Evolutionary conservation across 1,140 invertebrate genomes (phyloP).

Genomic region (Apis dorsata): DNA sequence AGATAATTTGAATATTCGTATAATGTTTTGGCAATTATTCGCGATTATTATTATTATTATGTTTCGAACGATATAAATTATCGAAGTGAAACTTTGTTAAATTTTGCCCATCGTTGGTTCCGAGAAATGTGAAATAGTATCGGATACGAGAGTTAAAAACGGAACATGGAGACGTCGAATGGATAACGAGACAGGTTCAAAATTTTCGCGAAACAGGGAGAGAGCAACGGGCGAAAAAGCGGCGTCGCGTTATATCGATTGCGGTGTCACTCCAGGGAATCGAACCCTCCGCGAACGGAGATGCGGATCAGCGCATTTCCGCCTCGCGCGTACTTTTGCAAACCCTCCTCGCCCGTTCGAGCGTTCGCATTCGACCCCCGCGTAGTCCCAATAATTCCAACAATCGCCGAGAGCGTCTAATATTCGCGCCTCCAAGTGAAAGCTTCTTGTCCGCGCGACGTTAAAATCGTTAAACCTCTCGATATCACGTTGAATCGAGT

Average conservation of each 20-base stretch:
- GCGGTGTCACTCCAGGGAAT: constrained; percentile 60
- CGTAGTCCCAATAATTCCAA: constrained; percentile 14
- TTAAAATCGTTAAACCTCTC: constrained; percentile 61
- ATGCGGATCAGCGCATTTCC: not conserved
- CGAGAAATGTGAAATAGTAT: no score
- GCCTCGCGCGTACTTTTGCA: constrained; percentile 20
- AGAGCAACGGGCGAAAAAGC: constrained; percentile 45
- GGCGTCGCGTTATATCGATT: constrained; percentile 52
- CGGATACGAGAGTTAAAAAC: no score
- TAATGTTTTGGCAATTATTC: no score
- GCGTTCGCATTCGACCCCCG: constrained; percentile 22
- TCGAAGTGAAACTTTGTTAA: no score
- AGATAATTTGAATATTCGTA: no score
- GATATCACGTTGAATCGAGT: constrained; percentile 60
- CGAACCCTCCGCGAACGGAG: constrained; percentile 40
- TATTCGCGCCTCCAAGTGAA: constrained; percentile 59
- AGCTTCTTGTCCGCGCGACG: constrained; percentile 61
- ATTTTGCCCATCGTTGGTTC: no score
- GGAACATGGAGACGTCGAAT: no score
- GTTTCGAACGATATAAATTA: no score
- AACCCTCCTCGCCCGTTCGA: no score
- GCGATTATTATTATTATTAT: no score
- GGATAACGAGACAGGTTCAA: not conserved
- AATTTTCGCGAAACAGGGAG: constrained; percentile 21
- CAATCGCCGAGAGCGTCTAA: constrained; percentile 53